phyloP scores from a whole-genome alignment of 1,140 invertebrate genomes.

The Hyles euphorbiae region DNA sequence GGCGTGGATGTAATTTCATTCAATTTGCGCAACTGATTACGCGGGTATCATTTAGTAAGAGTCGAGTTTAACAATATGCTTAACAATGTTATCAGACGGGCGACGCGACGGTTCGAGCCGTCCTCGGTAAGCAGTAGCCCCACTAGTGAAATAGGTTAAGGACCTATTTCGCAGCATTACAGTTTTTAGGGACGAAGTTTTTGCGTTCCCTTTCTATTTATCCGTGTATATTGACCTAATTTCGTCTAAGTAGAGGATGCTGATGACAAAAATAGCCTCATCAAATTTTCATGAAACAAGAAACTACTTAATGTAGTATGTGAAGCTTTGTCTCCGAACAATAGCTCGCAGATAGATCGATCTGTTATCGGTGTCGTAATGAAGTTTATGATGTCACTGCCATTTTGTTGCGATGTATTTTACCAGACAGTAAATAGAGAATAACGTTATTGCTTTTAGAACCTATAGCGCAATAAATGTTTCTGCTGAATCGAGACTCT shows the following conservation, averaged over 20 bases:
- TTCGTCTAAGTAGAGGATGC: slow-evolving; percentile 17
- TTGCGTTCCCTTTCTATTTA: slow-evolving; percentile 16
- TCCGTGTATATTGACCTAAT: slow-evolving; percentile 23
- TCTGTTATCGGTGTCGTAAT: no score
- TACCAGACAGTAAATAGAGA: no score
- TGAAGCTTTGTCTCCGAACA: no score
- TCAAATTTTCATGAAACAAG: slow-evolving; percentile 2
- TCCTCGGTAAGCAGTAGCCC: slow-evolving; percentile 12
- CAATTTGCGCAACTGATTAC: slow-evolving; percentile 9
- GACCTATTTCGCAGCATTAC: slow-evolving; percentile 20
- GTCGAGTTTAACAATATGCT: slow-evolving; percentile 4
- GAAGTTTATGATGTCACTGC: no score
- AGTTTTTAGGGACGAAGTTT: slow-evolving; percentile 21
- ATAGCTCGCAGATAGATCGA: no score
- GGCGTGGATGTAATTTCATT: slow-evolving; percentile 6
- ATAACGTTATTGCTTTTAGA: no score
- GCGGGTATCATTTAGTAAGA: no score
- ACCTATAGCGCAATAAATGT: no score
- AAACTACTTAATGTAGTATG: no score
- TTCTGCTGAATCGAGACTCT: no score
- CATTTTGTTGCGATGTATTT: no score
- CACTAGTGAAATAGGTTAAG: slow-evolving; percentile 21
- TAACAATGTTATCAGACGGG: slow-evolving; percentile 10
- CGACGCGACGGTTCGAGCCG: slow-evolving; percentile 5
- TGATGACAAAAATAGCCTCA: slow-evolving; percentile 3